These are phyloP conservation scores for Holacanthella duospinosa DNA, from an alignment of 2,888 invertebrate species.

Conservation along the genomic window DNA sequence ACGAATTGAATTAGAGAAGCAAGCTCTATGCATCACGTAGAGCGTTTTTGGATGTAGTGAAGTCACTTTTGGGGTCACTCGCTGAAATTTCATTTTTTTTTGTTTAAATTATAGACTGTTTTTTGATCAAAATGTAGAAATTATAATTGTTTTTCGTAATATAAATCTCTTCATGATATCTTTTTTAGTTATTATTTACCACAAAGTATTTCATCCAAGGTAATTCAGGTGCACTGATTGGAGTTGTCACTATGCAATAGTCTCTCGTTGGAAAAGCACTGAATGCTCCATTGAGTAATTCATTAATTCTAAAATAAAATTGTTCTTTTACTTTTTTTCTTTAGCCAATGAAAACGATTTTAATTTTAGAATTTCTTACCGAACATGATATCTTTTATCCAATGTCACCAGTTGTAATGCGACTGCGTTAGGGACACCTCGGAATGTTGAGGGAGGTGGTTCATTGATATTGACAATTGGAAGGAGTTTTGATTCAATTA, in stretches of 20 bases:
- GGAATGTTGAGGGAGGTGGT: conserved; percentile 11
- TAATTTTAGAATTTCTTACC: conserved; percentile 41
- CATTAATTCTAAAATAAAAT: conserved; percentile 39
- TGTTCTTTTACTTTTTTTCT: not conserved
- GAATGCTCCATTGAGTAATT: conserved; percentile 56
- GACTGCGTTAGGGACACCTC: conserved; percentile 52
- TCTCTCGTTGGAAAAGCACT: conserved; percentile 55
- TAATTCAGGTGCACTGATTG: conserved; percentile 47
- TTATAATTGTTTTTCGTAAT: not conserved
- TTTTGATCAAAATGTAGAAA: not conserved
- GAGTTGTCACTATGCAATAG: conserved; percentile 53
- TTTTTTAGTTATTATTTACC: conserved; percentile 41
- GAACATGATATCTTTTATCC: conserved; percentile 48
- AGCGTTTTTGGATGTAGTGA: conserved; percentile 25
- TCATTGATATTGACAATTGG: conserved; percentile 16
- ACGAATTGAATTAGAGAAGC: conserved; percentile 16
- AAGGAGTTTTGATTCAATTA: conserved; percentile 18
- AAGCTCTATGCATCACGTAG: conserved; percentile 26
- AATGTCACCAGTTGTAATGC: conserved; percentile 53
- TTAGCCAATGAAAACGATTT: not conserved
- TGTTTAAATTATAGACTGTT: not conserved
- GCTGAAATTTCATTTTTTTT: not conserved
- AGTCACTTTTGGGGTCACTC: conserved; percentile 5
- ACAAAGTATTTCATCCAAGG: conserved; percentile 51
- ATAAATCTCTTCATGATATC: not conserved